phyloP scores from a whole-genome alignment of 2,113 vertebrate species.

The Euleptes europaea region DNA sequence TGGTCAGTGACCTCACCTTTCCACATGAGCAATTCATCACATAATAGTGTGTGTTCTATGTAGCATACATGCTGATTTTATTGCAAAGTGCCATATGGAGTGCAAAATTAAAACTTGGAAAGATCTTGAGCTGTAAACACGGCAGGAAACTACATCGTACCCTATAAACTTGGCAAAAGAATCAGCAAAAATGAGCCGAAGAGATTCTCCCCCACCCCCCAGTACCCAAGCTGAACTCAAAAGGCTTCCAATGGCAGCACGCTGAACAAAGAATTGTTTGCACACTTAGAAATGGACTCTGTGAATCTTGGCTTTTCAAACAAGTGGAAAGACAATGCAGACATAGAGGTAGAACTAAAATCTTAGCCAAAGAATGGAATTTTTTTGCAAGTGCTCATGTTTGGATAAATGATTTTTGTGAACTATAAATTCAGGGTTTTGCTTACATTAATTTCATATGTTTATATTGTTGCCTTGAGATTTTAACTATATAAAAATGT shows the following conservation, averaged over 20 bases:
- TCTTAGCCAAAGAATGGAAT: neutral
- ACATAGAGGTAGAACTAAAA: neutral
- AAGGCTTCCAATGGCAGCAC: neutral
- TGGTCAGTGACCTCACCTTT: slow-evolving; percentile 11
- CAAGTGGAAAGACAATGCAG: neutral
- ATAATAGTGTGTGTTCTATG: neutral
- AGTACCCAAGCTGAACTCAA: neutral
- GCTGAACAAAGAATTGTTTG: neutral
- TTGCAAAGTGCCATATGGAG: neutral
- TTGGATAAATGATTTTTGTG: neutral
- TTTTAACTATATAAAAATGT: neutral
- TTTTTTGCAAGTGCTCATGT: neutral
- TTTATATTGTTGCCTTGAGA: neutral
- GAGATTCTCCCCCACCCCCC: neutral
- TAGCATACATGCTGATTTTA: slow-evolving; percentile 8
- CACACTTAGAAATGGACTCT: neutral
- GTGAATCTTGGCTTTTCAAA: neutral
- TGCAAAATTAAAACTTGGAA: neutral
- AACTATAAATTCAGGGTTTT: neutral
- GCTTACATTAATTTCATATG: neutral
- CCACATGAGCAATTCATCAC: neutral
- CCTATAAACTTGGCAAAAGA: neutral
- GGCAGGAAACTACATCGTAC: neutral
- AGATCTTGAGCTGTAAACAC: slow-evolving; percentile 19
- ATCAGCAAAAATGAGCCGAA: neutral